Percentiles rank a stretch among this genome's conserved stretches.
Evolutionary conservation across 2,888 invertebrate species (phyloP).

Genomic region (Meandrusa payeni): DNA sequence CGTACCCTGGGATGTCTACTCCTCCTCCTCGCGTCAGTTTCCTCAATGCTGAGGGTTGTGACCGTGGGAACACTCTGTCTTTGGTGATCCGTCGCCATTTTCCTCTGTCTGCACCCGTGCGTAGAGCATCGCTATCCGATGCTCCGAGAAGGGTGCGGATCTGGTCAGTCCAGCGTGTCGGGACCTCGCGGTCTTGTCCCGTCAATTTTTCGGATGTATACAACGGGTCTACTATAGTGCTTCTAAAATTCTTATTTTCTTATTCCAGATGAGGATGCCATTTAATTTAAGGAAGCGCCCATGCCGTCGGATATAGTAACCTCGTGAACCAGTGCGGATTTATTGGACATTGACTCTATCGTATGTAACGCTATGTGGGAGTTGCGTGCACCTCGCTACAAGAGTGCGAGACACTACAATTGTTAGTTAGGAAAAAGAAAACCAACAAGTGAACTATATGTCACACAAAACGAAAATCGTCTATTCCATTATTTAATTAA

Average conservation of each 20-base stretch:
- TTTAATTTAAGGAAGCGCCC: slow-evolving; percentile 75
- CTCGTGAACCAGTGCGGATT: slow-evolving; percentile 60
- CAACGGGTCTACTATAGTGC: too few relatives aligned
- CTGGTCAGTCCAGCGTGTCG: too few relatives aligned
- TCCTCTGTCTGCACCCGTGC: too few relatives aligned
- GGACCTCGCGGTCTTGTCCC: too few relatives aligned
- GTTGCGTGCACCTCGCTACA: slow-evolving; percentile 34
- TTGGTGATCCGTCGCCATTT: too few relatives aligned
- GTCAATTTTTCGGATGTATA: too few relatives aligned
- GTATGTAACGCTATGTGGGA: slow-evolving; percentile 41
- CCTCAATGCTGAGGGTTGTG: too few relatives aligned
- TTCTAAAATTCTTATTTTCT: slow-evolving; percentile 16
- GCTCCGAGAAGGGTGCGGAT: too few relatives aligned
- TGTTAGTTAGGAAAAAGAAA: slow-evolving; percentile 50
- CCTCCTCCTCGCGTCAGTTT: too few relatives aligned
- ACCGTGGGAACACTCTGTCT: too few relatives aligned
- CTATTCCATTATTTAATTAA: slow-evolving; percentile 74
- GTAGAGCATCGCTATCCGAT: too few relatives aligned
- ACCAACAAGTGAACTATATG: slow-evolving; percentile 40
- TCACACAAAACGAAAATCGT: slow-evolving; percentile 62
- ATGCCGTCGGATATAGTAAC: slow-evolving; percentile 58
- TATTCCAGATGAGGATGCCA: slow-evolving; percentile 75
- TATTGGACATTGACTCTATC: slow-evolving; percentile 30
- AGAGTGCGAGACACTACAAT: slow-evolving; percentile 42
- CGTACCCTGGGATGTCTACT: too few relatives aligned